These are phyloP conservation scores for Oscheius sp. DNA, from an alignment of 2,888 invertebrate species.

Conservation along the genomic window DNA sequence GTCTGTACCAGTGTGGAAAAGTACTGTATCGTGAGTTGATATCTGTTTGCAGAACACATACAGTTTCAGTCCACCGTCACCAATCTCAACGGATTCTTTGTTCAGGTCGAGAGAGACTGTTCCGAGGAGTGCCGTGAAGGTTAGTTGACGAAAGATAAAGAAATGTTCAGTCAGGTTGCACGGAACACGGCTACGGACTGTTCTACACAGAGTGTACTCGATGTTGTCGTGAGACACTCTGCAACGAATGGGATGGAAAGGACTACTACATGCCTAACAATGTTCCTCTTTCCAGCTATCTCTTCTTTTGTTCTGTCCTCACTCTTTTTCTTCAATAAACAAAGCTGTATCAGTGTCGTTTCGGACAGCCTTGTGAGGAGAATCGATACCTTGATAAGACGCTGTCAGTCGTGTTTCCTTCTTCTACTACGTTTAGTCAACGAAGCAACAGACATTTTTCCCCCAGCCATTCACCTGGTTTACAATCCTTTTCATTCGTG, in stretches of 20 bases:
- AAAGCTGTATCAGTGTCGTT: too few species aligned
- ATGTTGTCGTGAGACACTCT: conserved; percentile 56
- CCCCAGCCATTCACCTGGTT: too few species aligned
- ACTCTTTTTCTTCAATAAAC: neutral
- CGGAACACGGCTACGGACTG: conserved; percentile 62
- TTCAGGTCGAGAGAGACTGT: conserved; percentile 66
- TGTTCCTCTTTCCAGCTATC: neutral
- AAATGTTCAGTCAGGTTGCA: conserved; percentile 46
- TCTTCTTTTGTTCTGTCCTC: neutral
- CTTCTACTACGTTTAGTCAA: too few species aligned
- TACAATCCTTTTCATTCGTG: too few species aligned
- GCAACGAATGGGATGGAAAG: conserved; percentile 66
- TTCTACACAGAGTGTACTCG: conserved; percentile 64
- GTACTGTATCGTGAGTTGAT: conserved; percentile 51
- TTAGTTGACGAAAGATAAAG: neutral
- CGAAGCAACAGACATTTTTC: too few species aligned
- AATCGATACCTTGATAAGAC: too few species aligned
- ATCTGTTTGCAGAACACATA: neutral
- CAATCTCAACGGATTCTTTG: conserved; percentile 67
- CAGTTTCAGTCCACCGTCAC: conserved; percentile 63
- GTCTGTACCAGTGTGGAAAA: conserved; percentile 54
- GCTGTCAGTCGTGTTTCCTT: too few species aligned
- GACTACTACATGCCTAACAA: conserved; percentile 49
- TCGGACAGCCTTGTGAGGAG: too few species aligned
- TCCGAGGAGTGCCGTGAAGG: conserved; percentile 58